These are phyloP conservation scores for Brienomyrus brachyistius DNA, from an alignment of 2,113 vertebrate genomes.

Conservation along the genomic window DNA sequence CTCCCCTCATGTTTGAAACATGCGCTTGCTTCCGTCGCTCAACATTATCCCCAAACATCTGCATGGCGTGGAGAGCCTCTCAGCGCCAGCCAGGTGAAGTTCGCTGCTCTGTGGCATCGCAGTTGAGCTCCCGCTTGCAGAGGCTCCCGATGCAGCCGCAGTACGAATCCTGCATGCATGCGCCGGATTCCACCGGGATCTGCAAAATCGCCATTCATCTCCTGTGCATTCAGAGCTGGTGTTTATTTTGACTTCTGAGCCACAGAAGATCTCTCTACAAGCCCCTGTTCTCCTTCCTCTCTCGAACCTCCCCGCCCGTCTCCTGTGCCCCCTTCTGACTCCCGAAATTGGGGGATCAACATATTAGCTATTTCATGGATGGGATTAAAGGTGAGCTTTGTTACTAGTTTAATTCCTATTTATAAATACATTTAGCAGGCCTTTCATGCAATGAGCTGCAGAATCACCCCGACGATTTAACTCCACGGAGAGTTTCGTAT, in stretches of 20 bases:
- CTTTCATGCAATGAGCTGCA: background rate
- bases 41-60: background rate
- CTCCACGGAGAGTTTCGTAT: background rate
- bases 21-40: background rate
- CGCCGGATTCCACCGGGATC: background rate
- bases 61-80: background rate
- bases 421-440: background rate
- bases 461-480: background rate
- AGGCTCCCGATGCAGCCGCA: background rate
- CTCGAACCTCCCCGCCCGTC: background rate
- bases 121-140: background rate
- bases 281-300: background rate
- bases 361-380: background rate
- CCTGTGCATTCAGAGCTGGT: background rate
- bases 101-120: background rate
- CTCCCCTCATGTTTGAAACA: conserved; percentile 4
- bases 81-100: background rate
- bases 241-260: background rate
- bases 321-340: background rate
- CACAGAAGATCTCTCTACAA: background rate
- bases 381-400: background rate
- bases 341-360: background rate
- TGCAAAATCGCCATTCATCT: background rate
- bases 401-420: background rate
- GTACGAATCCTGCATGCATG: background rate